Conservation (phyloP, 92 coral and sea anemone species). For the Paragorgia papillata region DNA sequence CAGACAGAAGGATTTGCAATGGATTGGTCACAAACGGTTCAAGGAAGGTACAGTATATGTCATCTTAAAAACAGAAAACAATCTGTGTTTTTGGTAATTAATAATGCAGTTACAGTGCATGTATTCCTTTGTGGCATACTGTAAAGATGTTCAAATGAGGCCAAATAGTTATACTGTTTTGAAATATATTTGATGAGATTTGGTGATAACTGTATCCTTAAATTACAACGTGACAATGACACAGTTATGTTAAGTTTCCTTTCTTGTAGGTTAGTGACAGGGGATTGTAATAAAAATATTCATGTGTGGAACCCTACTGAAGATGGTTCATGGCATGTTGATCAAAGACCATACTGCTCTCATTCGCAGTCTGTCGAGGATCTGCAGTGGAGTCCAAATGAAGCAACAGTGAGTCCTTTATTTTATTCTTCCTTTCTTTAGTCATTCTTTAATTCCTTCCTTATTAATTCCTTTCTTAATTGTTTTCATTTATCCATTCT, state of each 20-base stretch:
- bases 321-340: constrained; percentile 93
- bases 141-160: too few relatives aligned
- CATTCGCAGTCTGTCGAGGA: constrained; percentile 97
- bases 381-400: constrained; percentile 98
- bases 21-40: constrained; percentile 92
- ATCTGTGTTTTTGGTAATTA: too few relatives aligned
- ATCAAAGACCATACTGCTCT: constrained; percentile 81
- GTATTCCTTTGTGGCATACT: too few relatives aligned
- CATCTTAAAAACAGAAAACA: too few relatives aligned
- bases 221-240: too few relatives aligned
- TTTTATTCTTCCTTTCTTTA: background rate
- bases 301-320: constrained; percentile 91
- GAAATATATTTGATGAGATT: too few relatives aligned
- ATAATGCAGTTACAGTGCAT: background rate
- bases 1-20: constrained; percentile 94
- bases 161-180: too few relatives aligned
- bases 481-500: too few relatives aligned
- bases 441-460: too few relatives aligned
- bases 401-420: constrained; percentile 68
- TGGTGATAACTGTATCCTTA: too few relatives aligned
- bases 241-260: too few relatives aligned
- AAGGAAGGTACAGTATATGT: constrained; percentile 69
- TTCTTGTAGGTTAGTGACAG: constrained; percentile 72
- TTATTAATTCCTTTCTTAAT: too few relatives aligned
- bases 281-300: constrained; percentile 86